phyloP scores from a whole-genome alignment of 2,888 invertebrate genomes.

The Ganaspis brasiliensis region DNA sequence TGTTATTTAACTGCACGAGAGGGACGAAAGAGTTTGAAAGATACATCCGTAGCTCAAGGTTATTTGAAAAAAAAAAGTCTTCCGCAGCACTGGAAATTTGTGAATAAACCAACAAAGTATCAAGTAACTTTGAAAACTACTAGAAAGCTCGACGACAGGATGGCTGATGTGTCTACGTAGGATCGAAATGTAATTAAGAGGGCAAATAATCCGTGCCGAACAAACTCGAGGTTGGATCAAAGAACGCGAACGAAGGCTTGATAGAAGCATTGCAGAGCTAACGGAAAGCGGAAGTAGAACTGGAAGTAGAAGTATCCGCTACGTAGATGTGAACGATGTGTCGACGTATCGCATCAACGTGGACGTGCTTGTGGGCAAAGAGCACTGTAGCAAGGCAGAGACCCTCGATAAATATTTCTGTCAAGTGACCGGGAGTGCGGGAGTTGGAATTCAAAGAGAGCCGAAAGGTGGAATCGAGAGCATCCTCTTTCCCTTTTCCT shows the following conservation, averaged over 20 bases:
- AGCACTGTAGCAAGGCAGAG: slow-evolving; percentile 48
- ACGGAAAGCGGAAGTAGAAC: slow-evolving; percentile 52
- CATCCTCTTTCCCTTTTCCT: slow-evolving; percentile 57
- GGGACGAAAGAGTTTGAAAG: background rate
- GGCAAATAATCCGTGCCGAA: slow-evolving; percentile 77
- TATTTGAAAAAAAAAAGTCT: background rate
- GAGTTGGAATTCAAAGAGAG: slow-evolving; percentile 77
- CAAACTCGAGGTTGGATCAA: slow-evolving; percentile 76
- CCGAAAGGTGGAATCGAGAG: slow-evolving; percentile 77
- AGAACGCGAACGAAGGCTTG: slow-evolving; percentile 68
- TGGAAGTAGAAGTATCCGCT: slow-evolving; percentile 44
- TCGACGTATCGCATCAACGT: slow-evolving; percentile 64
- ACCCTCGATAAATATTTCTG: slow-evolving; percentile 79
- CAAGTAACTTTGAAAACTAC: slow-evolving; percentile 29
- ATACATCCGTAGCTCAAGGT: background rate
- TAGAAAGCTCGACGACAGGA: slow-evolving; percentile 27
- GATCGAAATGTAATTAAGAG: slow-evolving; percentile 78
- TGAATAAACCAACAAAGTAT: slow-evolving; percentile 34
- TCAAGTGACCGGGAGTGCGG: slow-evolving; percentile 76
- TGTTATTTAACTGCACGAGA: too few species aligned
- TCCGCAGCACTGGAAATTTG: background rate
- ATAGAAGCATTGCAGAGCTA: slow-evolving; percentile 56
- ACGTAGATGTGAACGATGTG: slow-evolving; percentile 57
- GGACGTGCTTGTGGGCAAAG: slow-evolving; percentile 63
- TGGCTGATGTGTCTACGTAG: slow-evolving; percentile 56